A percentile compares a stretch with the other conserved stretches of the same genome.
Conservation (phyloP, 2,888 invertebrate species). For the Prosopocoilus inquinatus region DNA sequence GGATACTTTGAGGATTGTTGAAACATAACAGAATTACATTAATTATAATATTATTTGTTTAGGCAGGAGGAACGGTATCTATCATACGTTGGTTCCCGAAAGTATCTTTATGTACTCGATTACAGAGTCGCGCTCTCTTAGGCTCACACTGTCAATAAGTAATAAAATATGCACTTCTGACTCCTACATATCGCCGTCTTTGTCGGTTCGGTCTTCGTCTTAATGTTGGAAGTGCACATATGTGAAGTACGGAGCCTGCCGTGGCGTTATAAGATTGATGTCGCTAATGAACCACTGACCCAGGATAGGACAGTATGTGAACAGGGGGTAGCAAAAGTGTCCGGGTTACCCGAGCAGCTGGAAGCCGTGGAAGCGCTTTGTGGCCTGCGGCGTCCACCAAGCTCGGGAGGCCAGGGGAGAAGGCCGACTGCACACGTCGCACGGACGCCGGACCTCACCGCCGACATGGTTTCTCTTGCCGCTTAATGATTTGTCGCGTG, state of each 20-base stretch:
- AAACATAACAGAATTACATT: not conserved
- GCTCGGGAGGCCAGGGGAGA: conserved; percentile 28
- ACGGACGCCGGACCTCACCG: conserved; percentile 27
- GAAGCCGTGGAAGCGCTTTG: conserved; percentile 19
- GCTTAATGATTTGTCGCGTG: conserved; percentile 33
- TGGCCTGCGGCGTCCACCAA: conserved; percentile 25
- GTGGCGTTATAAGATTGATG: conserved; percentile 7
- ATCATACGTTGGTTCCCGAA: conserved; percentile 18
- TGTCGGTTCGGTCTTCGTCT: conserved; percentile 19
- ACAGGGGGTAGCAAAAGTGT: conserved; percentile 6
- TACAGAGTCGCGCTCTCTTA: conserved; percentile 32
- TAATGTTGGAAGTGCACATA: conserved; percentile 17
- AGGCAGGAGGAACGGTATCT: conserved; percentile 10
- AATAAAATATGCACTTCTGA: conserved; percentile 42
- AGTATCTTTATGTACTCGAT: conserved; percentile 31
- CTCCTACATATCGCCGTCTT: conserved; percentile 29
- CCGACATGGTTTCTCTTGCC: conserved; percentile 33
- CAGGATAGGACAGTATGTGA: conserved; percentile 6
- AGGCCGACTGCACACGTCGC: conserved; percentile 29
- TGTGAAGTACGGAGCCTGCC: conserved; percentile 21
- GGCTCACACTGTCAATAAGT: conserved; percentile 39
- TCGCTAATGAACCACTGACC: not conserved
- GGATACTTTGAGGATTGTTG: too few relatives aligned
- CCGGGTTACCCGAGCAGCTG: conserved; percentile 9
- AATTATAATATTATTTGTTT: conserved; percentile 9